phyloP scores from a whole-genome alignment of 2,113 vertebrate genomes.

The Lethenteron reissneri region DNA sequence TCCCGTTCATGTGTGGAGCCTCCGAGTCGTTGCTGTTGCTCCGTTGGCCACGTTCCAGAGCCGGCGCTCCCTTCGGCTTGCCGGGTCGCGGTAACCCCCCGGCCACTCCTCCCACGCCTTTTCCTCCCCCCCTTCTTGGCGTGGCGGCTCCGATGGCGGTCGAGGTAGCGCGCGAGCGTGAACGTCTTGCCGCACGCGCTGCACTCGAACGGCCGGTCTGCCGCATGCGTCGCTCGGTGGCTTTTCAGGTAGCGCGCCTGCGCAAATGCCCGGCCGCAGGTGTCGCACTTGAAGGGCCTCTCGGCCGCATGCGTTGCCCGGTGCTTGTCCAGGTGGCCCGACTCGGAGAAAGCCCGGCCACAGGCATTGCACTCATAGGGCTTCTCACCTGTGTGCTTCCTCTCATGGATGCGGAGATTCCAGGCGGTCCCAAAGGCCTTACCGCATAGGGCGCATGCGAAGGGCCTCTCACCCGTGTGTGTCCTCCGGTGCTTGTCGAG shows the following conservation, averaged over 20 bases:
- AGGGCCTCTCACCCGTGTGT: slow-evolving; percentile 5
- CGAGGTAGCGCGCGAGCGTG: too few relatives aligned
- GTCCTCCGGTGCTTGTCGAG: slow-evolving; percentile 6
- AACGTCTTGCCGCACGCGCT: too few relatives aligned
- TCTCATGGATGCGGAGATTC: not conserved
- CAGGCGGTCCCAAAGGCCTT: slow-evolving; percentile 1
- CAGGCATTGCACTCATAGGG: not conserved
- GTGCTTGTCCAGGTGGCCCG: not conserved
- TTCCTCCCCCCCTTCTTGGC: too few relatives aligned
- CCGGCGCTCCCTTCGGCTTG: too few relatives aligned
- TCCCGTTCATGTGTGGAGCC: too few relatives aligned
- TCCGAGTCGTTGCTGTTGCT: too few relatives aligned
- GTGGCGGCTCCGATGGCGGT: too few relatives aligned
- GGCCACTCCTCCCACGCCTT: too few relatives aligned
- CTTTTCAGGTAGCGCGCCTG: slow-evolving; percentile 1
- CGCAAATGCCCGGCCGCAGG: not conserved
- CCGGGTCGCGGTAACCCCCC: too few relatives aligned
- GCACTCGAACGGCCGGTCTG: not conserved
- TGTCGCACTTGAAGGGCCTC: not conserved
- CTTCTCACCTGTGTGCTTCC: not conserved
- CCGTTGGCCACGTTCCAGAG: too few relatives aligned
- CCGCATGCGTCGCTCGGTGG: not conserved
- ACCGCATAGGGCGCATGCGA: not conserved
- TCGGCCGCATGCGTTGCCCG: not conserved
- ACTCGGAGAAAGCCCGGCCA: not conserved